Percentiles rank a stretch among this genome's conserved stretches.
Evolutionary conservation across 2,113 vertebrate genomes (phyloP).

Genomic region (Psittacula cyanocephala): DNA sequence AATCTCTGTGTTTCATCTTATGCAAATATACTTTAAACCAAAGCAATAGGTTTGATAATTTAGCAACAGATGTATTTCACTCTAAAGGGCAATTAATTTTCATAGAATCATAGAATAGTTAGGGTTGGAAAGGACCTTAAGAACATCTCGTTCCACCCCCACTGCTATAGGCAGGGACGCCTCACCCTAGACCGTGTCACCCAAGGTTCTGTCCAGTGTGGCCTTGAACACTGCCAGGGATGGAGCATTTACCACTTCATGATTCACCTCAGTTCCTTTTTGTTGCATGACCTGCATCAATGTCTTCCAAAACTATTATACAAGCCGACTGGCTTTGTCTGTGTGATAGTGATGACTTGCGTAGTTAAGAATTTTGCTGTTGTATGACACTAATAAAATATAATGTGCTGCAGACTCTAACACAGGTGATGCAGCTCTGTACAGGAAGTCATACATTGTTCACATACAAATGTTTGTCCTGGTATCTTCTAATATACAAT

Average conservation of each 20-base stretch:
- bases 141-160: not conserved
- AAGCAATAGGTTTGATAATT: not conserved
- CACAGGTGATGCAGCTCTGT: not conserved
- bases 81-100: not conserved
- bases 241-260: not conserved
- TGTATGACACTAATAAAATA: slow-evolving; percentile 34
- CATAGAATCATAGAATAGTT: not conserved
- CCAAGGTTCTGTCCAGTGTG: not conserved
- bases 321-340: not conserved
- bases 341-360: not conserved
- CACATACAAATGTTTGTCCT: slow-evolving; percentile 2
- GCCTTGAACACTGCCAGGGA: not conserved
- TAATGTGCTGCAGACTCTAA: slow-evolving; percentile 12
- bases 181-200: not conserved
- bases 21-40: not conserved
- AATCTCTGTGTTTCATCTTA: not conserved
- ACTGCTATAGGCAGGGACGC: not conserved
- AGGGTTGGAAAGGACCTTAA: not conserved
- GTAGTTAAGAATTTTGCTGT: slow-evolving; percentile 17
- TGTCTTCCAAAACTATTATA: not conserved
- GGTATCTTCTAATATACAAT: slow-evolving; percentile 13
- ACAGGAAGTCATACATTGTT: not conserved
- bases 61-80: not conserved
- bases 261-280: not conserved
- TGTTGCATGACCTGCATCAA: not conserved